Evolutionary conservation across 1,140 invertebrate species (phyloP), one percentile per base, ranked within the genome.

Genomic region (Mamestra configurata): DNA sequence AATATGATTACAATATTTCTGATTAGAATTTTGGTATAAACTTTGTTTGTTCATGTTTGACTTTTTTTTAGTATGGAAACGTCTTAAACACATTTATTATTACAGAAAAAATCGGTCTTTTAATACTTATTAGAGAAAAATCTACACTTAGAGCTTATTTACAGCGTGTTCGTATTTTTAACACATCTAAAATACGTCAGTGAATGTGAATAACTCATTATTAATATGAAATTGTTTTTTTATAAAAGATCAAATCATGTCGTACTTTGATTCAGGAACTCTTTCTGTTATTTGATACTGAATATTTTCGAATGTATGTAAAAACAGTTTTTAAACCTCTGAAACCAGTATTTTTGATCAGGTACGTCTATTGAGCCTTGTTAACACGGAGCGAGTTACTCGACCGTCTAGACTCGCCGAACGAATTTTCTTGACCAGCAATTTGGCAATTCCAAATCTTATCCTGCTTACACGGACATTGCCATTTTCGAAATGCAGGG

Each of bases 91-190:
- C 8, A 31, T 72, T 51, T 5, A 53, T 55, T 18, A 72, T 72
- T 66, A 20, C n/a, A 40, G 35, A 66, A 66, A 37, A 40, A 37
- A 37, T 37, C 35, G 4, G n/a, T 43, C 31, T 35, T 35, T 77
- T 64, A 64, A 64, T 77, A 77, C 59, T 77, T 77, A 77, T 51
- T 59, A 83, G 43, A 79, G 77, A 72, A 35, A 78, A 68, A 53
- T 68, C 75, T 81, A 79, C 73, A 51, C 59, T 71, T 79, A 76
- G 81, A 84, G 84, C 84, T 40, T 90, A 91, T 89, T 70, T 89
- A 89, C 86, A 88, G 85, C 87, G 27, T 64, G 57, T 68, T 49
- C 13, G 11, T 49, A 49, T 43, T 43, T 18, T 37, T 59, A 75
- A 75, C 51, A 81, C 59, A 80, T 76, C 79, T 85, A 79, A n/a